Evolutionary conservation across 2,113 vertebrate genomes (phyloP), one percentile per base, ranked within the genome.

Genomic region (Chrysemys picta): DNA sequence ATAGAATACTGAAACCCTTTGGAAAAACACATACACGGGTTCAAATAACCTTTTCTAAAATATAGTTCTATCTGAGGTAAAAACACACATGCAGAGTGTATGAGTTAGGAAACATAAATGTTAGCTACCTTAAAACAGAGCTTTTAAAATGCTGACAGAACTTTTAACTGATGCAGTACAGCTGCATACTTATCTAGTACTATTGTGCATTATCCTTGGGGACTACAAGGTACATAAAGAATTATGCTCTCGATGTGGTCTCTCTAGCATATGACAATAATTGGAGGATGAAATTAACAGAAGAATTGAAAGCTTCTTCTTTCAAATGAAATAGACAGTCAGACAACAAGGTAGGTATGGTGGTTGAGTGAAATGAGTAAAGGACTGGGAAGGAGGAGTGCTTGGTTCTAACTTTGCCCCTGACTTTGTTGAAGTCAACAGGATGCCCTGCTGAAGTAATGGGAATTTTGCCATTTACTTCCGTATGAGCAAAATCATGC

Each of bases 241-340:
- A 93, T 79, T 88, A 49, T 53, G 57, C 88, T 72, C n/a, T 47
- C 29, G n/a, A n/a, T 38, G 75, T 91, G 82, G 90, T 95, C 93
- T 49, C 29, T 91, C 9, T 83, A 82, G 89, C 87, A 95, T 88
- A 91, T 91, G 82, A 87, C 53, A 83, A 65, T 84, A 93, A 85
- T 93, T 53, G 65, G 52, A 72, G 22, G 84, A 42, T 96, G 88
- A 97, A 57, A 89, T 85, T 95, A 91, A 91, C 83, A 89, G 38
- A 38, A 81, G 72, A 21, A 79, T 97, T 97, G 90, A 88, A 90
- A 91, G 59, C 91, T 57, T 79, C n/a, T 79, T 87, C 85, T 82
- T 96, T 35, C 35, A 62, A 78, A 75, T 72, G 35, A 82, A 88
- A 92, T 92, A 75, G 35, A 83, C 50, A 69, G 65, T 84, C 80